Conservation (phyloP, 2,113 vertebrate species). For the Microtus pennsylvanicus region DNA sequence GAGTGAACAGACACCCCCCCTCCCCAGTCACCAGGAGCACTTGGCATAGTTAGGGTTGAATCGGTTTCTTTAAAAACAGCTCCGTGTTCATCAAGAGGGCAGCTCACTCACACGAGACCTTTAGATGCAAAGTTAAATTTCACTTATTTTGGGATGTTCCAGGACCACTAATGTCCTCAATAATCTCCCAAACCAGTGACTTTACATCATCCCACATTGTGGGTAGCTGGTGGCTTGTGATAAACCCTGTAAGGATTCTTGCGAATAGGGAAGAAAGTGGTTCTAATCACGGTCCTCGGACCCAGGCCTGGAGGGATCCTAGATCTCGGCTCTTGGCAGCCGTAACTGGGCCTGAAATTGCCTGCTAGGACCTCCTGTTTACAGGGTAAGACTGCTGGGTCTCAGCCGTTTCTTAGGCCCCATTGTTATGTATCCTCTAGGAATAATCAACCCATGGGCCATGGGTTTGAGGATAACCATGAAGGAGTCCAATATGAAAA, state of each 20-base stretch:
- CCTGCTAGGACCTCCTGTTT: background rate
- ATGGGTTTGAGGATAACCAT: background rate
- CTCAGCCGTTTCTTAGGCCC: background rate
- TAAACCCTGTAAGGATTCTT: background rate
- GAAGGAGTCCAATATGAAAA: background rate
- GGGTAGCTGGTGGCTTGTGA: background rate
- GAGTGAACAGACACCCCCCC: rapidly evolving
- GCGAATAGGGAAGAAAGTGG: background rate
- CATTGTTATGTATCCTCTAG: background rate
- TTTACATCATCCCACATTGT: background rate
- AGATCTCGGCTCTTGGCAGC: background rate
- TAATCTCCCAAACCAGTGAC: background rate
- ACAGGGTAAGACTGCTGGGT: background rate
- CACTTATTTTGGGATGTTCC: background rate
- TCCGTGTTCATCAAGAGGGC: background rate
- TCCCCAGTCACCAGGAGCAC: background rate
- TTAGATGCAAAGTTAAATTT: background rate
- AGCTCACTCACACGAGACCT: no score
- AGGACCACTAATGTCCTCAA: background rate
- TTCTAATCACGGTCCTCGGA: no score
- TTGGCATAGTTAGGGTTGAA: background rate
- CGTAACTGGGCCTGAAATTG: background rate
- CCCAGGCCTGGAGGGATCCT: background rate
- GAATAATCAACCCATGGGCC: background rate
- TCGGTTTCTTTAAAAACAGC: background rate